A percentile compares a stretch with the other conserved stretches of the same genome.
Evolutionary conservation across 2,888 invertebrate species (phyloP).

Genomic region (Chironomus riparius): DNA sequence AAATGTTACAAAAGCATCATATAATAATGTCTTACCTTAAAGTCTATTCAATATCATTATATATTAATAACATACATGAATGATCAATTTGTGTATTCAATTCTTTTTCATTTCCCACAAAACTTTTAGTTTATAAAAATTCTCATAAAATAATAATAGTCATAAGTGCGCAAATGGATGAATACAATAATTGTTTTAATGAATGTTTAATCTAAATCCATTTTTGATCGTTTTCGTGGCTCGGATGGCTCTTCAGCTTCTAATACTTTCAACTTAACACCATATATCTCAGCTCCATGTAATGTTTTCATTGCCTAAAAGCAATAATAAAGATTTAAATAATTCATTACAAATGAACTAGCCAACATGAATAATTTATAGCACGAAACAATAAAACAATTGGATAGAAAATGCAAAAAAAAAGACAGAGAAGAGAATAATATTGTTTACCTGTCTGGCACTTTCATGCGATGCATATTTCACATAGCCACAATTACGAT

Average conservation of each 20-base stretch:
- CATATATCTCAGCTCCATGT: conserved; percentile 82
- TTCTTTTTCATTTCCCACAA: too few species aligned
- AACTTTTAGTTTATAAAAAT: too few species aligned
- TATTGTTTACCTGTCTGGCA: conserved; percentile 43
- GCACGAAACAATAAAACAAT: neutral
- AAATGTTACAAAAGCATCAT: neutral
- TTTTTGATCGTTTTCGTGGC: conserved; percentile 4
- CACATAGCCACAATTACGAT: conserved; percentile 88
- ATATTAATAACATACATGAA: too few species aligned
- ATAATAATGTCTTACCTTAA: neutral
- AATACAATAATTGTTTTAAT: neutral
- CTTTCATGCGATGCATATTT: conserved; percentile 68
- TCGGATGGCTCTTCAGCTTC: conserved; percentile 66
- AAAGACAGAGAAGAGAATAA: neutral
- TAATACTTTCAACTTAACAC: conserved; percentile 69
- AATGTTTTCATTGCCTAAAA: conserved; percentile 43
- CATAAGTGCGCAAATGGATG: neutral
- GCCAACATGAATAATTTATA: conserved; percentile 1
- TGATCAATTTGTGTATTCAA: too few species aligned
- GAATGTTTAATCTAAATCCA: neutral
- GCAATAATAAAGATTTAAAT: conserved; percentile 25
- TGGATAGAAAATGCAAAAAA: neutral
- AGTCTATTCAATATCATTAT: neutral
- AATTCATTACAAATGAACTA: neutral
- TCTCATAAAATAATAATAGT: neutral